Evolutionary conservation across 2,113 vertebrate species (phyloP).

Genomic region (Crotalus helleri): DNA sequence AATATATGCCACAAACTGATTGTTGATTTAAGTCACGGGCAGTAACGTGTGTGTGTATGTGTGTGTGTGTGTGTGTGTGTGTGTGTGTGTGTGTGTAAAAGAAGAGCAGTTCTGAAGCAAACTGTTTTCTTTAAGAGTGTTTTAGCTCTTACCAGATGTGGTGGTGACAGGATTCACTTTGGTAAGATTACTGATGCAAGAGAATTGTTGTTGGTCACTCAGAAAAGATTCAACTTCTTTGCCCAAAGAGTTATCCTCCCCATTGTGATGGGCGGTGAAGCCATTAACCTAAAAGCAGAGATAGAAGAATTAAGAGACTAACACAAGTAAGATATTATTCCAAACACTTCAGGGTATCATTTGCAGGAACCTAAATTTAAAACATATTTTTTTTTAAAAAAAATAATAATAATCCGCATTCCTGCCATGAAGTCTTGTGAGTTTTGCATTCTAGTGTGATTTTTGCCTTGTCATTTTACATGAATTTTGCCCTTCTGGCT

Average conservation of each 20-base stretch:
- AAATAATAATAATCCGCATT: background rate
- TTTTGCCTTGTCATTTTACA: background rate
- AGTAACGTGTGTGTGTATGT: no score
- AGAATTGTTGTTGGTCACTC: conserved; percentile 75
- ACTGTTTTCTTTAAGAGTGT: background rate
- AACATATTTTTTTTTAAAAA: background rate
- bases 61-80: background rate
- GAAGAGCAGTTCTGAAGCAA: background rate
- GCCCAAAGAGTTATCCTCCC: conserved; percentile 68
- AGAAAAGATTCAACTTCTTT: conserved; percentile 83
- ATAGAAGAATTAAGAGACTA: conserved; percentile 6
- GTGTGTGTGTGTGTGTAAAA: background rate
- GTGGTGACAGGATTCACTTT: conserved; percentile 93
- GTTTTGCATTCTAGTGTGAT: background rate
- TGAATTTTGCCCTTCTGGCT: background rate
- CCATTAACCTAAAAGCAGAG: conserved; percentile 67
- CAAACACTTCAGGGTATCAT: background rate
- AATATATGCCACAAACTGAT: no score
- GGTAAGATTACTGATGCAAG: conserved; percentile 90
- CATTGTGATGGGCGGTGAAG: conserved; percentile 34
- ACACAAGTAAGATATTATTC: background rate
- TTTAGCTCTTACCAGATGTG: conserved; percentile 76
- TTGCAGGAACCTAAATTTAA: background rate
- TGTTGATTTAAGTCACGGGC: no score
- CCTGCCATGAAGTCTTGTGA: background rate